Base-by-base conservation (phyloP, 2,797 vertebrate species). In the Cossypha caffra region DNA sequence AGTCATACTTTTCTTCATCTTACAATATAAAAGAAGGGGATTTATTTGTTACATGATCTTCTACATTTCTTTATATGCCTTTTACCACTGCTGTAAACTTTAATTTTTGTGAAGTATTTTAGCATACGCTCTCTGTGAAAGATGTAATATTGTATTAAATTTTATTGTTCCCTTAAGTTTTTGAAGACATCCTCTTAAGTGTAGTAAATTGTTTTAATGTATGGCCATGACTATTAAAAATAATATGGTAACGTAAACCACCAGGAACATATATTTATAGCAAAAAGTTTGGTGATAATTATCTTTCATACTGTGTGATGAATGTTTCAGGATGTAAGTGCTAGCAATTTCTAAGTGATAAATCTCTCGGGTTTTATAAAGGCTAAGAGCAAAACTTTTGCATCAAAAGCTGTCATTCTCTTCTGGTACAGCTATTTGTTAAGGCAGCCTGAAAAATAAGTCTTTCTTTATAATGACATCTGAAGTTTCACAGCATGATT, bases 321-420 rank as follows among this genome's bases (percentile, higher is more conserved):
- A 85, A 95, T 64, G 67, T 69, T 91, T 86, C 33, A n/a, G 45
- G 63, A 25, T 78, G 24, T 57, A 85, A 88, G 81, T 31, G 66
- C 73, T 93, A 42, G 66, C 78, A 59, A 48, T 96, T 95, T 68
- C 72, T 69, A 26, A 13, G 68, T 77, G 58, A 26, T 86, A 86
- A 40, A 80, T 90, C 88, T 81, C 86, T 31, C 25, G 31, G 43
- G 57, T 91, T 21, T 66, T 91, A 28, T 52, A 78, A 92, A 94
- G 33, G 47, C 58, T 89, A 50, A 90, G 51, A 95, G 94, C 69
- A 95, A 97, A 96, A 68, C 82, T 88, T 77, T 68, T 13, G 4
- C 42, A 67, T 84, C 74, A n/a, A 28, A 85, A 62, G 81, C 78
- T 93, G 82, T 95, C 91, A n/a, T 73, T 88, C 37, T 63, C 47